Evolutionary conservation across 2,888 invertebrate genomes (phyloP), one percentile per base, ranked within the genome.

Genomic region (Pherbina coryleti): DNA sequence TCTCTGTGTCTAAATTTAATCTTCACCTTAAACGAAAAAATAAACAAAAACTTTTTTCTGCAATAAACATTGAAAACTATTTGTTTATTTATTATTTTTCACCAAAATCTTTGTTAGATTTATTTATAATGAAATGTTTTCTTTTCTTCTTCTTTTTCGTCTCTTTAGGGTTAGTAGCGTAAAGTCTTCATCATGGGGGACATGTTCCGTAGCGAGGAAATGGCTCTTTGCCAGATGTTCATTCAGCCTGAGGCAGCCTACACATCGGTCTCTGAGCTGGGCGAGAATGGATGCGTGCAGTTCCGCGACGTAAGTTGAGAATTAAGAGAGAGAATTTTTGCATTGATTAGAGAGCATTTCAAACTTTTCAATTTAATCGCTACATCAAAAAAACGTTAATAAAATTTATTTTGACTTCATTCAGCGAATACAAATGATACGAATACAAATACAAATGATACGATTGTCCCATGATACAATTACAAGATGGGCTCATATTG

Each of bases 211-310:
- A 96, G 96, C 90, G 96, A 97, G 90, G 95, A 96, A 91, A 97
- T 97, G 97, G 94, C 95, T 79, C 91, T 97, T 83, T 96, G 96
- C 92, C 98, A 98, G 91, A 94, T 98, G 91, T 98, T 97, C 91
- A 95, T 98, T 85, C 98, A 98, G 90, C 96, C 97, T 60, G 98
- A 98, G 91, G 96, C 98, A 76, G 97, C 97, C 0, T 98, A 98
- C 91, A 94, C 95, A 84, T 96, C 97, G 83, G 95, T 98, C 82
- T 97, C 98, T 1, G 98, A 98, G 91, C 92, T 98, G 82, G 98
- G 98, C 72, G 98, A 98, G 91, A 94, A 97, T 75, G 98, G 98
- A 84, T 93, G 95, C 79, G 97, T 97, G 77, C 98, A 98, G 92
- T 98, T 98, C 90, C 93, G 97, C 91, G 98, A 98, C 91, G 97